These are phyloP conservation scores for Amphimedon queenslandica DNA, from an alignment of 37 sponge, comb jelly and placozoan genomes.

Conservation along the genomic window DNA sequence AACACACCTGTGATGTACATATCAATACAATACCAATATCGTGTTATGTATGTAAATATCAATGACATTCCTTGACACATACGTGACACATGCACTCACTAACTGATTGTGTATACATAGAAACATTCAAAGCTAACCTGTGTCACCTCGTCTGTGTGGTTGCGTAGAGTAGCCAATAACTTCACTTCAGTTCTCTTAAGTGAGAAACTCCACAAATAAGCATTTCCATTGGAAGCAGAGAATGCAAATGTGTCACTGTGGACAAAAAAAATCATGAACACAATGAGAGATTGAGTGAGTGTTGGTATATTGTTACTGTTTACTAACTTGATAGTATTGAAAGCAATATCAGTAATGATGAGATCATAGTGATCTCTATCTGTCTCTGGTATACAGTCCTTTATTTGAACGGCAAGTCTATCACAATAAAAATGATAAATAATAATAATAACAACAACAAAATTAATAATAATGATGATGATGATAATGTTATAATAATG, in stretches of 20 bases:
- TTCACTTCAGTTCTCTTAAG: slow-evolving; percentile 9
- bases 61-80: neutral
- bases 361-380: slow-evolving; percentile 1
- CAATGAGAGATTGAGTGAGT: no score
- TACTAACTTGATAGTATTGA: slow-evolving; percentile 18
- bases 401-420: slow-evolving; percentile 16
- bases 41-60: neutral
- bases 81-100: no score
- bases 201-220: slow-evolving; percentile 43
- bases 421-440: no score
- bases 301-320: no score
- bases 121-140: no score
- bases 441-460: no score
- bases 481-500: no score
- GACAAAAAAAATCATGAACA: neutral
- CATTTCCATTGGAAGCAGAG: slow-evolving; percentile 35
- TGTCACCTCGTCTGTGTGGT: slow-evolving; percentile 68
- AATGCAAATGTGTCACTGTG: slow-evolving; percentile 61
- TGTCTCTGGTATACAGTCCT: neutral
- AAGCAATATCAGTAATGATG: slow-evolving; percentile 50
- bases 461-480: no score
- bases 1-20: slow-evolving; percentile 54
- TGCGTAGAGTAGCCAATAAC: slow-evolving; percentile 29
- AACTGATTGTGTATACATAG: no score
- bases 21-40: no score